Evolutionary conservation across 2,888 invertebrate genomes (phyloP), one percentile per base, ranked within the genome.

Genomic region (Tetragonula carbonaria): DNA sequence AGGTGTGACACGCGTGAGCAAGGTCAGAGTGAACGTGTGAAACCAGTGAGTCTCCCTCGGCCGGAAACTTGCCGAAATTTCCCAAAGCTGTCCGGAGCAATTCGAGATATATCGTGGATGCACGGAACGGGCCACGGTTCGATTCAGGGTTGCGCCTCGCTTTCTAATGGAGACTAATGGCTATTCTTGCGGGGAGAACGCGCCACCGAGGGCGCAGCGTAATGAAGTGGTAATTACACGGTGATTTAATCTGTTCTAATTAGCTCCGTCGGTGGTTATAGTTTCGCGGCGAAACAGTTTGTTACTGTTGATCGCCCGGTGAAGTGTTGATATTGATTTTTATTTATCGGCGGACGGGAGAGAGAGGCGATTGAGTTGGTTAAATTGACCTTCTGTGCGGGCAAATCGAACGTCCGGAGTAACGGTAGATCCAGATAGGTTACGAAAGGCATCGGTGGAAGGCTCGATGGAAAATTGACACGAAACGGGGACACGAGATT

Each of bases 1-100:
- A 70, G 51, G 28, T 62, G 33, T 74, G 78, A 82, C 83, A 75
- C 59, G 65, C 77, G 33, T 23, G 50, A 57, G 51, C 74, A 86
- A 86, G 78, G 80, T 78, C 80, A 50, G 57, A 50, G 59, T 57
- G 28, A 28, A 53, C 55, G 53, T 53, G 57, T 50, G 65, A 71
- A 71, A 66, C 21, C 57, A 0, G 38, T n/a, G 28, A 28, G 28
- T 38, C 59, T 16, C 14, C 2, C 23, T 33, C 59, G 28, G 68
- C n/a, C 57, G 11, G 67, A 67, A 51, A 78, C 65, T 72, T 55
- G 21, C 50, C 45, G 45, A 45, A 45, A 62, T 72, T 50, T 70
- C 45, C 28, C 45, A 16, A 28, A 3, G 0, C 50, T 28, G 16
- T 62, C 38, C 21, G 23, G 18, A 16, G 8, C 38, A 45, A 72